A percentile compares a stretch with the other conserved stretches of the same genome.
These are phyloP conservation scores for Arbacia lixula DNA, from an alignment of 53 echinoderm and acorn worm genomes.

Conservation along the genomic window DNA sequence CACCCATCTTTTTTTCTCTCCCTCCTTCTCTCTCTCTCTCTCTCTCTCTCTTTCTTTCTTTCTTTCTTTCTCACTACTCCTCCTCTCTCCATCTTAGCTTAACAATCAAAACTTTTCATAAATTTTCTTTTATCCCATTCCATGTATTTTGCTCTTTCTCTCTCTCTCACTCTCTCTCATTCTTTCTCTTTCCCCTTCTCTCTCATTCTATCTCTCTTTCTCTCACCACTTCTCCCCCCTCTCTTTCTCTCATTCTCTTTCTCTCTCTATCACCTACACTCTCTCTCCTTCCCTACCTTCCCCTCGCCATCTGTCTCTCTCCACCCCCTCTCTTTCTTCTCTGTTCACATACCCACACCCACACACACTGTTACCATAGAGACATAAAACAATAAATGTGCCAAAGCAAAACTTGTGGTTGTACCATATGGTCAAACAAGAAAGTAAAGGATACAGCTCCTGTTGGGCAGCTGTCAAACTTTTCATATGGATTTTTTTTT, in stretches of 20 bases:
- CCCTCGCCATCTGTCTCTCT: neutral
- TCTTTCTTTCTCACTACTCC: neutral
- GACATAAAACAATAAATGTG: too few species aligned
- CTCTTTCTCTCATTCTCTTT: neutral
- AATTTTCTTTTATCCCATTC: neutral
- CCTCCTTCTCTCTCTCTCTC: neutral
- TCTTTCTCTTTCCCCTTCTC: constrained; percentile 1
- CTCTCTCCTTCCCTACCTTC: neutral
- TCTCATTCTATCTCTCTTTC: neutral
- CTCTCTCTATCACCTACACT: neutral
- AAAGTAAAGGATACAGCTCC: too few species aligned
- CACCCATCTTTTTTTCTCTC: neutral
- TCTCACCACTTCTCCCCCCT: too few species aligned
- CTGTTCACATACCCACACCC: too few species aligned
- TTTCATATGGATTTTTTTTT: too few species aligned
- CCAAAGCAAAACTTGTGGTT: too few species aligned
- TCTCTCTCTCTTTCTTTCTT: neutral
- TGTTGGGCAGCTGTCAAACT: too few species aligned
- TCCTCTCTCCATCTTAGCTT: neutral
- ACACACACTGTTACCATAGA: too few species aligned
- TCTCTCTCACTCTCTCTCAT: neutral
- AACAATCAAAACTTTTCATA: too few species aligned
- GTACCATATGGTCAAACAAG: too few species aligned
- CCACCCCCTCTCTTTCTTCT: too few species aligned
- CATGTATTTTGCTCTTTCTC: neutral